phyloP scores from a whole-genome alignment of 1,140 invertebrate genomes.

The Aphelenchoides fujianensis region DNA sequence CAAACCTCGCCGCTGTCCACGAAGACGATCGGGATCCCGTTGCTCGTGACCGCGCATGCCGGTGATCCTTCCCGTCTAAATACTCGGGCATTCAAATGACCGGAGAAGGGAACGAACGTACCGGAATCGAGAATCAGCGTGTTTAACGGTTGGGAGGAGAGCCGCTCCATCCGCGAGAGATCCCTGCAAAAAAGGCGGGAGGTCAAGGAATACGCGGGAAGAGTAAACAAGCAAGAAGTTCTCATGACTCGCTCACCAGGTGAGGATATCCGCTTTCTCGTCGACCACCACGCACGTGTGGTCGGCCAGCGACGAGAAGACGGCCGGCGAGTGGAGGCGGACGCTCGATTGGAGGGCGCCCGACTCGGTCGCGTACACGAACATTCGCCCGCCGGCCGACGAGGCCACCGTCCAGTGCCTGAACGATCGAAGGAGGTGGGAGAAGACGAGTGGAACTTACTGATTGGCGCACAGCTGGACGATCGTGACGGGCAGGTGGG shows the following conservation, averaged over 20 bases:
- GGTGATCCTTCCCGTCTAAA: background rate
- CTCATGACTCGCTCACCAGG: slow-evolving; percentile 9
- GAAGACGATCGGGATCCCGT: background rate
- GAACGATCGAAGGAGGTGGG: background rate
- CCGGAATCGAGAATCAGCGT: background rate
- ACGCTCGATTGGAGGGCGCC: background rate
- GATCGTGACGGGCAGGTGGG: background rate
- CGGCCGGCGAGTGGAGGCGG: background rate
- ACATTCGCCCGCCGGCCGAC: background rate
- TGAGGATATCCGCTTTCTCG: background rate
- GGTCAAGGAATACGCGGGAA: background rate
- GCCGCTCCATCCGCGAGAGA: background rate
- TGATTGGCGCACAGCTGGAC: background rate
- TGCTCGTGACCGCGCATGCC: background rate
- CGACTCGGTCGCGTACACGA: background rate
- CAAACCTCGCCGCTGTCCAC: background rate
- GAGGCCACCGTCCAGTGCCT: background rate
- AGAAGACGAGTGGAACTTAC: background rate
- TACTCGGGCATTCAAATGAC: too few species aligned
- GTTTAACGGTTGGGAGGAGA: background rate
- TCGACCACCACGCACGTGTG: background rate
- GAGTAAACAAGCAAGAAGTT: too few species aligned
- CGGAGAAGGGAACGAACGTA: too few species aligned
- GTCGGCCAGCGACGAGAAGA: background rate
- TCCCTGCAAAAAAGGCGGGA: background rate